phyloP scores from a whole-genome alignment of 2,888 invertebrate species.

The Orthonevra nobilis region DNA sequence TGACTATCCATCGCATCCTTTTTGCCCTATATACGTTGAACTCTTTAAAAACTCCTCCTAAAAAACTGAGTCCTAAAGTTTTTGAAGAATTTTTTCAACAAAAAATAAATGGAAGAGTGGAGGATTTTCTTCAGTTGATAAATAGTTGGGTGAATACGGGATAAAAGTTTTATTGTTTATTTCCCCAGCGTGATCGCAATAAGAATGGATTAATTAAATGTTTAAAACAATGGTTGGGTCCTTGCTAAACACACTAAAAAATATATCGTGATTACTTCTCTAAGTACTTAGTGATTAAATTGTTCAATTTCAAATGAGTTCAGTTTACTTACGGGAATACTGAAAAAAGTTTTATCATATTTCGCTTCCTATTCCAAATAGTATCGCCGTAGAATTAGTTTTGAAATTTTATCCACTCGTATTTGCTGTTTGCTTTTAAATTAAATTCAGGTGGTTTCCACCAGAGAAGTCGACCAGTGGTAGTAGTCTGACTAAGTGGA shows the following conservation, averaged over 20 bases:
- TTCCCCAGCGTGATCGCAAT: conserved; percentile 13
- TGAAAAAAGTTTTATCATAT: too few relatives aligned
- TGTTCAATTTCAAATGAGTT: too few relatives aligned
- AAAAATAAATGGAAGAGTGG: conserved; percentile 7
- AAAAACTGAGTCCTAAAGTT: conserved; percentile 9
- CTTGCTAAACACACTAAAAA: too few relatives aligned
- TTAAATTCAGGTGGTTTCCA: not conserved
- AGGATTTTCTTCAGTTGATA: conserved; percentile 17
- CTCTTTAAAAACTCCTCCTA: conserved; percentile 7
- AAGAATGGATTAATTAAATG: conserved; percentile 39
- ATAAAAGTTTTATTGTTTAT: not conserved
- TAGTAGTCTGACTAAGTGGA: too few relatives aligned
- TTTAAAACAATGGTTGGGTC: conserved; percentile 16
- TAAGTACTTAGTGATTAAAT: too few relatives aligned
- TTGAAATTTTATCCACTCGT: too few relatives aligned
- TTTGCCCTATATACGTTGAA: not conserved
- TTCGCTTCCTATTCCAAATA: too few relatives aligned
- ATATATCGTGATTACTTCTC: too few relatives aligned
- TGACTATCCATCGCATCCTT: conserved; percentile 34
- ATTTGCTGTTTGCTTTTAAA: not conserved
- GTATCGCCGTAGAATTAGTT: too few relatives aligned
- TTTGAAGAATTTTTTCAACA: conserved; percentile 1
- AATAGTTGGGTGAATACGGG: not conserved
- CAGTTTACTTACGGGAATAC: too few relatives aligned
- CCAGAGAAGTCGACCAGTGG: too few relatives aligned